Base-by-base conservation (phyloP, 1,140 invertebrate species). In the Drosophila lini region DNA sequence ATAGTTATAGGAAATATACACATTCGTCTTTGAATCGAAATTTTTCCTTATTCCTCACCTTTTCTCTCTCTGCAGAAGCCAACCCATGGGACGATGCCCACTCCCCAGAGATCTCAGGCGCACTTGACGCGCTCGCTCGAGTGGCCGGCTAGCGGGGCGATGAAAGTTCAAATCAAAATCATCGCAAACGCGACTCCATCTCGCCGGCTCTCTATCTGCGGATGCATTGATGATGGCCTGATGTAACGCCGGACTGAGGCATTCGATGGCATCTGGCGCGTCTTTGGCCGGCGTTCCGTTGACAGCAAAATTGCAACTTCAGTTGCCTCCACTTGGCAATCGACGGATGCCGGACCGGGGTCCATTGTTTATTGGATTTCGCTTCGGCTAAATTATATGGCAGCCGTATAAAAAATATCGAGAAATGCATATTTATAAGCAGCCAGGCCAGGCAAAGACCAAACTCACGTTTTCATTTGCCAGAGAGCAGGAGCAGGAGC, bases 281-380 rank as follows among this genome's bases (percentile, higher is more conserved):
- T 79, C 63, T 75, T 50, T 13, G 64, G 50, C 64, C 69, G 73
- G 65, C 57, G 61, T 81, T 78, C 67, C 56, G 83, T 80, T 86
- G 83, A 86, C 83, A 86, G 85, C 83, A 86, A 86, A 86, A 86
- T 86, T 86, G 83, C 83, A 86, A 88, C 83, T 86, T 86, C 83
- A 86, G 80, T 83, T 78, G 68, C 48, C 77, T 44, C 38, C 62
- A 59, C 53, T 76, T 47, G 74, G 45, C 32, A 22, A 36, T 15
- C 28, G 32, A 48, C 52, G 61, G 56, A 57, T 79, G 55, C 74
- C 44, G 71, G 58, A 36, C 63, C 41, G 67, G 64, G 42, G 61
- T n/a, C 74, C 78, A 85, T 85, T 85, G 82, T 85, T 85, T 85
- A 85, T 85, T 75, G 81, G 60, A 78, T 75, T 86, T 81, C 74